A percentile compares a stretch with the other conserved stretches of the same genome.
These are phyloP conservation scores for Oplegnathus fasciatus DNA, from an alignment of 2,113 vertebrate species.

Conservation along the genomic window DNA sequence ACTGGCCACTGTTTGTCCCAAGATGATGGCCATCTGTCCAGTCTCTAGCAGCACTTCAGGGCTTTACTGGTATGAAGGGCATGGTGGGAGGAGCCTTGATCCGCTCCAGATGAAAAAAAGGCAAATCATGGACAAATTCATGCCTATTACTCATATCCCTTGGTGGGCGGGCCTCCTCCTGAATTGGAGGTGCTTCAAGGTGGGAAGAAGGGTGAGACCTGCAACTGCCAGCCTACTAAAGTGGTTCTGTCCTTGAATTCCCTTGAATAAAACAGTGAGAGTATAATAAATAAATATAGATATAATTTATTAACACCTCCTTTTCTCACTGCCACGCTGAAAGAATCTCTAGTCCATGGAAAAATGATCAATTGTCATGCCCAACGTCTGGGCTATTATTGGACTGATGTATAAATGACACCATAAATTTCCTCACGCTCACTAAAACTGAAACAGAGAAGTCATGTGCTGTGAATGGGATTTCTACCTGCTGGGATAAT, in stretches of 20 bases:
- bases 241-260: neutral
- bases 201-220: neutral
- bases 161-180: neutral
- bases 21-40: neutral
- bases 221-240: neutral
- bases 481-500: too few species aligned
- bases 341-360: too few species aligned
- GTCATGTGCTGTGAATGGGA: too few species aligned
- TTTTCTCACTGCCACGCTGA: too few species aligned
- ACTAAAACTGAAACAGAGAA: too few species aligned
- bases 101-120: neutral
- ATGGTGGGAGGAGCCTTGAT: neutral
- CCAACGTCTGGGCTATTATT: too few species aligned
- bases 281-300: neutral
- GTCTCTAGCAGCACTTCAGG: neutral
- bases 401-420: too few species aligned
- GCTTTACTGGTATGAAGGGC: neutral
- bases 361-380: too few species aligned
- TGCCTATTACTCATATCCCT: neutral
- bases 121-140: neutral
- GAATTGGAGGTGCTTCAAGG: neutral
- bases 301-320: neutral
- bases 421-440: too few species aligned
- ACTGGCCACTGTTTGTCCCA: neutral
- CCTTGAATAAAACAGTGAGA: neutral